These are phyloP conservation scores for Octodon degus DNA, from an alignment of 2,113 vertebrate species.

Conservation along the genomic window DNA sequence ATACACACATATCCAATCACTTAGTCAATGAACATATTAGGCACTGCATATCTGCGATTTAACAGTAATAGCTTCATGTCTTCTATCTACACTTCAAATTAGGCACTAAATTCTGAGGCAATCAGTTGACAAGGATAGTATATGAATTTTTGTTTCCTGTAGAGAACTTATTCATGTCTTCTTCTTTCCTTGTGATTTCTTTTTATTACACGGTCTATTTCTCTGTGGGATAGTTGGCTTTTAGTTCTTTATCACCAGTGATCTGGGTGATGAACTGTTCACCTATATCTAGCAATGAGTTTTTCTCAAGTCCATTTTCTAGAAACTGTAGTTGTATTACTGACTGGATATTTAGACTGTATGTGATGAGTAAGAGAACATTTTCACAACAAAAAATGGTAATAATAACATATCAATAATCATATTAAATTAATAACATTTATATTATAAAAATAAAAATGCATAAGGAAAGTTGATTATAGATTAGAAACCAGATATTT, in stretches of 20 bases:
- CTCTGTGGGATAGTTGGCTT: not conserved
- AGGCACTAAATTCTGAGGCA: not conserved
- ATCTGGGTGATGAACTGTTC: not conserved
- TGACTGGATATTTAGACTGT: not conserved
- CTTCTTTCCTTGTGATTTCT: not conserved
- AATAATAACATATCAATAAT: not conserved
- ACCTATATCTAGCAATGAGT: not conserved
- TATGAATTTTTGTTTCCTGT: not conserved
- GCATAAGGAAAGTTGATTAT: not conserved
- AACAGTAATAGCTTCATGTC: not conserved
- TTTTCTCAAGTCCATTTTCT: not conserved
- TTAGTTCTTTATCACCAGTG: not conserved
- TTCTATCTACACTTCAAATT: not conserved
- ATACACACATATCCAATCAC: not conserved
- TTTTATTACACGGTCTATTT: not conserved
- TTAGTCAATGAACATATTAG: not conserved
- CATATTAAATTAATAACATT: not conserved
- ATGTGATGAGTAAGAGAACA: not conserved
- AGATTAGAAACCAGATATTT: constrained; percentile 28
- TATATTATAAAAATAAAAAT: not conserved
- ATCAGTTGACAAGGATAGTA: not conserved
- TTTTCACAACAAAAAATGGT: not conserved
- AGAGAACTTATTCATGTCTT: not conserved
- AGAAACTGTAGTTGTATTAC: not conserved
- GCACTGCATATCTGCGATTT: not conserved